Base-by-base conservation (phyloP, 2,888 invertebrate species). In the Amphipoea lucens region DNA sequence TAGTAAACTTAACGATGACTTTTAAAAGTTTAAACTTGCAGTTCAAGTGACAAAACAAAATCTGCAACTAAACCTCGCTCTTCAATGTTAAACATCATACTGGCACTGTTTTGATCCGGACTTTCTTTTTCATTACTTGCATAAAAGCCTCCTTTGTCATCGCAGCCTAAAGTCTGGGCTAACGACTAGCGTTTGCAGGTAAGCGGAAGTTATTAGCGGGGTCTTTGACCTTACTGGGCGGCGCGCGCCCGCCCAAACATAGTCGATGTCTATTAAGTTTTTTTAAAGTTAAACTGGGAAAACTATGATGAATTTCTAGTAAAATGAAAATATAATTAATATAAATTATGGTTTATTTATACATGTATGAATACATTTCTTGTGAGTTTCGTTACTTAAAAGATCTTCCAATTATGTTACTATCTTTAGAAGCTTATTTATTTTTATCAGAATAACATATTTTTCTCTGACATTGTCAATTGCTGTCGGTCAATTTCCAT, bases 201-300 rank as follows among this genome's bases (percentile, higher is more conserved):
- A 95, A 92, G 92, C 95, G 96, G 96, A 96, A 96, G 95, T 96
- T 96, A 96, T 96, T 96, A 96, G 93, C 92, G 93, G 86, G 96
- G 94, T 94, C 95, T 87, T 90, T 93, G 93, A 95, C 92, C 95
- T 88, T 67, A 51, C 73, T 76, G 79, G 81, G 85, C 92, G 91
- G 90, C 90, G 91, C 91, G 91, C 91, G 92, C 93, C 94, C 95
- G 94, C 95, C 95, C 94, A 94, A 94, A 94, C 94, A 91, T 88
- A 88, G 90, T 90, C 90, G 92, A 91, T 91, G 86, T 69, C 42
- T 86, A 84, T 86, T 89, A 88, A 85, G 83, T 87, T 89, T 88
- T 88, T 87, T 85, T 20, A 79, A 63, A 68, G 48, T 74, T 60
- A 48, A 4, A 0, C 54, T 29, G n/a, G 2, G 29, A 45, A 48